Conservation (phyloP, 1,140 invertebrate species). For the Drosophila pseudoobscura region DNA sequence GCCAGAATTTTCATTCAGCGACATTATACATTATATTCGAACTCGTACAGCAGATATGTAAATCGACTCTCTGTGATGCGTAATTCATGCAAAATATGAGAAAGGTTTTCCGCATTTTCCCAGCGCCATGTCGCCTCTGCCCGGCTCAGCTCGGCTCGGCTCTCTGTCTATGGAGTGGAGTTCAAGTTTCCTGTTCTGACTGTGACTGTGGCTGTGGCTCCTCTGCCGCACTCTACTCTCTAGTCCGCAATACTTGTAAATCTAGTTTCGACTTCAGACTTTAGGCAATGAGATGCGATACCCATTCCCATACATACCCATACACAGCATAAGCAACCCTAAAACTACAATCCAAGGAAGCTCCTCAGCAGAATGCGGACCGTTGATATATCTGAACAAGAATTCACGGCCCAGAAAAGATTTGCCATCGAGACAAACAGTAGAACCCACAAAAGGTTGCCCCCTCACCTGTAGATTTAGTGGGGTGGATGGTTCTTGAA, state of each 20-base stretch:
- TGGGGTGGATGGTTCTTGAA: conserved; percentile 2
- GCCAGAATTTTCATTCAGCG: conserved; percentile 1
- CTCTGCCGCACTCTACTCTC: neutral
- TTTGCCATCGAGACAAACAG: neutral
- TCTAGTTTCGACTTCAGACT: conserved; percentile 57
- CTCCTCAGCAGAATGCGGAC: conserved; percentile 18
- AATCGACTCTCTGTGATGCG: conserved; percentile 32
- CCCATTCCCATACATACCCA: conserved; percentile 3
- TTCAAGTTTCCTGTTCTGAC: conserved; percentile 74
- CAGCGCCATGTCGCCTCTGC: conserved; percentile 3
- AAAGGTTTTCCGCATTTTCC: conserved; percentile 65
- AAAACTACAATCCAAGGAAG: conserved; percentile 22
- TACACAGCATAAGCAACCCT: conserved; percentile 25
- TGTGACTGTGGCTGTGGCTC: conserved; percentile 24
- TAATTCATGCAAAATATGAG: conserved; percentile 24
- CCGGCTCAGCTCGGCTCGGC: neutral
- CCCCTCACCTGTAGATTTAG: conserved; percentile 33
- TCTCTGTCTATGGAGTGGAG: conserved; percentile 15
- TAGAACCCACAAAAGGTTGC: conserved; percentile 19
- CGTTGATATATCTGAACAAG: conserved; percentile 11
- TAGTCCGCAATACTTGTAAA: conserved; percentile 69
- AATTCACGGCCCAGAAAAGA: conserved; percentile 18
- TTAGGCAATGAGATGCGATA: conserved; percentile 9
- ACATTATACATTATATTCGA: conserved; percentile 2
- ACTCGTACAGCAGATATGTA: conserved; percentile 36